Base-by-base conservation (phyloP, 2,797 vertebrate species). In the Labeo calbasu region DNA sequence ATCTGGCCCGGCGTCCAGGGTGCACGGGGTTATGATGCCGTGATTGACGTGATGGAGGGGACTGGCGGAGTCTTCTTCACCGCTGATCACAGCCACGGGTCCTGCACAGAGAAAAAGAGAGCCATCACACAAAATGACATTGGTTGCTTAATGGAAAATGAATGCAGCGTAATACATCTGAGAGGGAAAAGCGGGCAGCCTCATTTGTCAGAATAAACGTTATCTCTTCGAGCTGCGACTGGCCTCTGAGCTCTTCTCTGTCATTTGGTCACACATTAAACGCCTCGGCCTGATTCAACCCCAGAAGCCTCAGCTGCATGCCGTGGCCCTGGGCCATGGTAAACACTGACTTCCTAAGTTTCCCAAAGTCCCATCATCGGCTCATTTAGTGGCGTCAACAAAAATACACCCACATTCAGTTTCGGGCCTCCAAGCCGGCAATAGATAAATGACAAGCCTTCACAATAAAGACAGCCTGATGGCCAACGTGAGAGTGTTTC, bases 11-110 rank as follows among this genome's bases (percentile, higher is more conserved):
- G 95, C 92, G 0, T 99, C 98, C 92, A 99, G 88, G 0, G 96
- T 96, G 0, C 97, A 99, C 1, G 97, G 97, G 0, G 96, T 97
- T 6, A 98, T 96, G 86, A 99, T 97, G 32, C 97, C 98, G 0
- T 99, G 97, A 92, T 99, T 99, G 80, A 99, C 98, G 77, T 99
- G 98, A 90, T 99, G 98, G 7, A 99, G 96, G 0, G 98, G 98
- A 80, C 97, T 99, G 86, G 97, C 96, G 0, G 97, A 99, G 91
- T 99, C 97, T 88, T 99, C 98, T 90, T 99, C 98, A 0, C 97
- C 97, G 3, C 96, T 99, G 90, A 99, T 99, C 84, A 98, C 98
- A 8, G 98, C 96, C 84, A 97, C 97, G 0, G 98, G 97, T 90
- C 97, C 97, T 99, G 85, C 14, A 84, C 14, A 83, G n/a, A 57